Evolutionary conservation across 2,797 vertebrate genomes (phyloP).

Genomic region (Betta splendens): DNA sequence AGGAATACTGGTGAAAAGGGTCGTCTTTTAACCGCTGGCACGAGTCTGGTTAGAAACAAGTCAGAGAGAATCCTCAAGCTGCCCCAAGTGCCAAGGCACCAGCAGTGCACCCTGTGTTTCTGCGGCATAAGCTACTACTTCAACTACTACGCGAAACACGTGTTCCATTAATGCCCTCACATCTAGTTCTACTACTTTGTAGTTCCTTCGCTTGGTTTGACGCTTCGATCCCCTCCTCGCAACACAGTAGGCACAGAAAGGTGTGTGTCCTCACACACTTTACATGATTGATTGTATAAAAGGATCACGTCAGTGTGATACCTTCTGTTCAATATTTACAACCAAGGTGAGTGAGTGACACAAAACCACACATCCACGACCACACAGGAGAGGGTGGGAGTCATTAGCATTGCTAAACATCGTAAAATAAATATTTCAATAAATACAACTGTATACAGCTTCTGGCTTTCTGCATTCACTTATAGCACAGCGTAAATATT

Average conservation of each 20-base stretch:
- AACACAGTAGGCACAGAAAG: slow-evolving; percentile 72
- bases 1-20: slow-evolving; percentile 50
- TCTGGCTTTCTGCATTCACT: slow-evolving; percentile 47
- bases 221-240: slow-evolving; percentile 36
- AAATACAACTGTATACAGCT: slow-evolving; percentile 74
- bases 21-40: slow-evolving; percentile 57
- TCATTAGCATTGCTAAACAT: slow-evolving; percentile 43
- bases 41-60: slow-evolving; percentile 60
- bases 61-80: slow-evolving; percentile 63
- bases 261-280: slow-evolving; percentile 66
- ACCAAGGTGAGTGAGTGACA: slow-evolving; percentile 25
- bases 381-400: slow-evolving; percentile 35
- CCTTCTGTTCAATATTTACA: slow-evolving; percentile 44
- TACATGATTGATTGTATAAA: slow-evolving; percentile 75
- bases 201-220: slow-evolving; percentile 19
- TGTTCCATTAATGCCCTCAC: background rate
- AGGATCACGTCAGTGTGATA: slow-evolving; percentile 39
- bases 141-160: slow-evolving; percentile 13
- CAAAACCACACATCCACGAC: slow-evolving; percentile 36
- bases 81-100: slow-evolving; percentile 76
- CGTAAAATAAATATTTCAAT: slow-evolving; percentile 74
- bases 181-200: slow-evolving; percentile 5
- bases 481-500: slow-evolving; percentile 36
- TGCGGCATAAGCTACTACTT: slow-evolving; percentile 30
- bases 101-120: slow-evolving; percentile 46